Percentiles rank a stretch among this genome's conserved stretches.
Evolutionary conservation across 2,113 vertebrate species (phyloP).

Genomic region (Rattus norvegicus): DNA sequence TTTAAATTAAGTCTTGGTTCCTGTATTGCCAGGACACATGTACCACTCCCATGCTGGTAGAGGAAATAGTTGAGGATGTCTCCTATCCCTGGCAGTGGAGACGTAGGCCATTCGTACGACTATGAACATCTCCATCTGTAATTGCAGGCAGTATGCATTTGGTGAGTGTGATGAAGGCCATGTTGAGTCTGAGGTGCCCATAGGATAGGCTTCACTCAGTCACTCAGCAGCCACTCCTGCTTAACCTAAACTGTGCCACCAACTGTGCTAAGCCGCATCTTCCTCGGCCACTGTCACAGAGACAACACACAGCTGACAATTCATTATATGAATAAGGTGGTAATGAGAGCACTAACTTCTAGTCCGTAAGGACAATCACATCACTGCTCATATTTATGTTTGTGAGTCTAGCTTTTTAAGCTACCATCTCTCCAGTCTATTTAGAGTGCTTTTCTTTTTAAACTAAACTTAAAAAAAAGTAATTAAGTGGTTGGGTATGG

Average conservation of each 20-base stretch:
- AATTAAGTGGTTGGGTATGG: background rate
- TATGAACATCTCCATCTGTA: background rate
- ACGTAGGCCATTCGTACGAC: background rate
- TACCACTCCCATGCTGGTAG: background rate
- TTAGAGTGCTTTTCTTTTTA: background rate
- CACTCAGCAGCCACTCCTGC: background rate
- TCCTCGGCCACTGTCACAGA: background rate
- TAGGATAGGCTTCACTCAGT: background rate
- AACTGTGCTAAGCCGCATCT: background rate
- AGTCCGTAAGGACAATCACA: background rate
- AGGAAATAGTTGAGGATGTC: background rate
- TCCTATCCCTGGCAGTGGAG: background rate
- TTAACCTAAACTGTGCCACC: background rate
- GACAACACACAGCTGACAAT: background rate
- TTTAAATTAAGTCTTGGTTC: background rate
- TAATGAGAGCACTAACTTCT: background rate
- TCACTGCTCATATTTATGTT: background rate
- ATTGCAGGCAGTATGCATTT: background rate
- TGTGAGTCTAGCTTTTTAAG: background rate
- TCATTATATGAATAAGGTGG: background rate
- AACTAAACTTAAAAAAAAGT: background rate
- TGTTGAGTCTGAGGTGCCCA: background rate
- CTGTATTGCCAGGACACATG: background rate
- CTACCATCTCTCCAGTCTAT: background rate
- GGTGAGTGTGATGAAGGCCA: background rate